Percentiles rank a stretch among this genome's conserved stretches.
These are phyloP conservation scores for Epinephelus coioides DNA, from an alignment of 2,797 vertebrate species.

Conservation along the genomic window DNA sequence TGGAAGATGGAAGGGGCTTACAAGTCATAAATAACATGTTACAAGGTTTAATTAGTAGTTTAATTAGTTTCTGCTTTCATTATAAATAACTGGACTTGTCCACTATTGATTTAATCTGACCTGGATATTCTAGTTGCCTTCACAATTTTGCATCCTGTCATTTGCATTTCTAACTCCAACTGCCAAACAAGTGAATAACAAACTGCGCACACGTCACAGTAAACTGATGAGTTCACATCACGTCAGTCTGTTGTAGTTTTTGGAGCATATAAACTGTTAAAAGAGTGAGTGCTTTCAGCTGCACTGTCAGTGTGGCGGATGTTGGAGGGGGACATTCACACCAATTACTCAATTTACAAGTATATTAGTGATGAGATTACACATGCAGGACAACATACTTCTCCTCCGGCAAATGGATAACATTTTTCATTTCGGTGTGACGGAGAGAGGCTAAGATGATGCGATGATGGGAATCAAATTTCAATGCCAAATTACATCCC, in stretches of 20 bases:
- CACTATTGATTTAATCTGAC: constrained; percentile 18
- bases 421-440: constrained; percentile 52
- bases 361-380: constrained; percentile 57
- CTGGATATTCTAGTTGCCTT: not conserved
- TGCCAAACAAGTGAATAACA: not conserved
- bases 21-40: not conserved
- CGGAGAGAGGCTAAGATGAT: constrained; percentile 58
- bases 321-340: constrained; percentile 7
- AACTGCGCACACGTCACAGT: not conserved
- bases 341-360: constrained; percentile 39
- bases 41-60: not conserved
- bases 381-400: constrained; percentile 56
- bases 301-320: not conserved
- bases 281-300: not conserved
- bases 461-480: constrained; percentile 73
- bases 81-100: not conserved
- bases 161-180: not conserved
- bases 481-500: constrained; percentile 72
- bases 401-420: constrained; percentile 66
- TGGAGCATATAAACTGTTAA: not conserved
- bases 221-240: not conserved
- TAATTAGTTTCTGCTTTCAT: not conserved
- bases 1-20: not conserved
- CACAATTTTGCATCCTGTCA: not conserved
- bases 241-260: not conserved